Percentiles rank a stretch among this genome's conserved stretches.
Conservation (phyloP, 2,113 vertebrate species). For the Mionectes macconnelli region DNA sequence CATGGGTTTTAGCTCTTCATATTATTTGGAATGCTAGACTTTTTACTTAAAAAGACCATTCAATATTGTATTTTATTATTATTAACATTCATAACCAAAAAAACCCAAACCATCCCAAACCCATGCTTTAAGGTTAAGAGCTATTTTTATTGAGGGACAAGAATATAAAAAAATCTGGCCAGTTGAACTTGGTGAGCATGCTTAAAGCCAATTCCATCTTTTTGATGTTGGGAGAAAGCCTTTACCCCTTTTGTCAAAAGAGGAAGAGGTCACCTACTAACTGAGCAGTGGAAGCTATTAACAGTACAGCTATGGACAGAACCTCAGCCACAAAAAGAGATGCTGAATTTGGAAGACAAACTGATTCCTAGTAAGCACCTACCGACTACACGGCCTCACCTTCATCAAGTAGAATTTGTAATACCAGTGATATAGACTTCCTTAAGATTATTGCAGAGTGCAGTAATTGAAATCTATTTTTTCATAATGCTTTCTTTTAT, state of each 20-base stretch:
- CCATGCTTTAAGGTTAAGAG: not conserved
- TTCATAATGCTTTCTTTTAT: not conserved
- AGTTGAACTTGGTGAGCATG: rapidly evolving
- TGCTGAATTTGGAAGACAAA: not conserved
- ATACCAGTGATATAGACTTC: not conserved
- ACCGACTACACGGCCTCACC: not conserved
- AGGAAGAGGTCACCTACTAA: not conserved
- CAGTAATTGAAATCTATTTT: not conserved
- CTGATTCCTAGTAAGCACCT: not conserved
- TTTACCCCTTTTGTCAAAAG: not conserved
- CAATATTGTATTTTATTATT: not conserved
- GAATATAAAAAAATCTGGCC: not conserved
- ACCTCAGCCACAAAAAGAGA: not conserved
- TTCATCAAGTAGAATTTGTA: not conserved
- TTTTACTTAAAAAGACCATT: not conserved
- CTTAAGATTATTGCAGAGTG: not conserved
- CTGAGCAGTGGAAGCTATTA: not conserved
- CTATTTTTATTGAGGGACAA: not conserved
- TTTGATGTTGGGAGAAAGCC: not conserved
- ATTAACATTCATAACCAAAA: not conserved
- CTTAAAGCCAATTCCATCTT: not conserved
- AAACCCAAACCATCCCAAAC: not conserved
- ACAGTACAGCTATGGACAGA: not conserved
- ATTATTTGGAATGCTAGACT: not conserved
- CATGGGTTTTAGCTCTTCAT: not conserved